Base-by-base conservation (phyloP, 2,888 invertebrate species). In the Aspidiotus destructor region DNA sequence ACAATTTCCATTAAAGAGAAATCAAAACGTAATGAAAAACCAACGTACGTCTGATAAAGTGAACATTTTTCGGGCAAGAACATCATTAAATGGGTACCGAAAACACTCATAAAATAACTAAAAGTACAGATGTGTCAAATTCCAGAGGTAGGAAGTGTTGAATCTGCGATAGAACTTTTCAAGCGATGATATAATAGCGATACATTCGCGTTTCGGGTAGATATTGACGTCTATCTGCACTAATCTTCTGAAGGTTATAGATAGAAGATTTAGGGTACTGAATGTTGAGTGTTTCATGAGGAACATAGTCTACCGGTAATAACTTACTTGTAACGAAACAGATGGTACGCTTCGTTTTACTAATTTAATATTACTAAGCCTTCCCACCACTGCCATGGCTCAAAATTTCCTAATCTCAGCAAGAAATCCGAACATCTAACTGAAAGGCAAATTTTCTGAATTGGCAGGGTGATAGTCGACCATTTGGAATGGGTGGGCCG, bases 361-460 rank as follows among this genome's bases (percentile, higher is more conserved):
- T 57, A 69, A 55, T 55, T 62, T 69, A 48, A 69, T 16, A 48
- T 55, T 55, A 44, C 62, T 55, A 42, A 69, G n/a, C 57, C 69
- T 53, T 11, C 69, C 62, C n/a, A 69, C 62, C 9, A 69, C 42
- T 17, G 69, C 69, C 69, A 69, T 69, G 41, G 44, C 62, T 42
- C 8, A 67, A 17, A 65, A 44, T 60, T 52, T 28, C 28, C 28
- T 28, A 28, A 28, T 28, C 28, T 1, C 28, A 28, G 28, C 5
- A 5, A 28, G 28, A 28, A 28, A 28, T 28, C 28, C 28, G 28
- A 28, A 28, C 28, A 28, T 28, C 28, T 28, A 28, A 28, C 28
- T 28, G 28, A 28, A 28, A 28, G 28, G 28, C 28, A 28, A 28
- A 28, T 28, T 28, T 28, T 28, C 28, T 28, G 28, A 28, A 28